Base-by-base conservation (phyloP, 2,888 invertebrate species). In the Cremastinae sp. region DNA sequence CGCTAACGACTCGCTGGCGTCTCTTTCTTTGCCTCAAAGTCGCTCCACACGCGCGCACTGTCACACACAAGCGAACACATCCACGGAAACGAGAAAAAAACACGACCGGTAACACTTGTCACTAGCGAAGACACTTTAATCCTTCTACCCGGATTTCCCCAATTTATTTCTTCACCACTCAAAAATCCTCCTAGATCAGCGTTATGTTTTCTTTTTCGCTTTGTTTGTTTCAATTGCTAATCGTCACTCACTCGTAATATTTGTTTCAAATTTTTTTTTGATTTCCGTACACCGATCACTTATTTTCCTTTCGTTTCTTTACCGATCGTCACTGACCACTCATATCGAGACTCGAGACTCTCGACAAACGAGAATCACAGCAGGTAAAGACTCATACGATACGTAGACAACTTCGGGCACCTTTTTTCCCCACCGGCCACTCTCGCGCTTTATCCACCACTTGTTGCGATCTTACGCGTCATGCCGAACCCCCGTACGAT, bases 401-500 rank as follows among this genome's bases (percentile, higher is more conserved):
- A n/a, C n/a, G 20, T 35, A 14, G 10, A 28, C 18, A n/a, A 12
- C 14, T 9, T 16, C 39, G 37, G 14, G 39, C 28, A 28, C 28
- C 5, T 5, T 28, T 37, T 64, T 41, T 9, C 39, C 58, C 22
- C 28, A 59, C 62, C 74, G 62, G 62, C 68, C 43, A 41, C 68
- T 18, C 53, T 56, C 47, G 12, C 43, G 59, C 12, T 65, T 76
- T 69, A 76, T 55, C 76, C 76, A 69, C 76, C 73, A 61, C 73
- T 76, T 69, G 69, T 69, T 73, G 64, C 73, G 51, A 64, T 64
- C 64, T 62, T 53, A 43, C 59, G 69, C 76, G 53, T 73, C 73
- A 76, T 76, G 43, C 53, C 76, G 68, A 72, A 55, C 64, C 39
- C 18, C 37, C 18, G 55, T 64, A 14, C 22, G 56, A 68, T 58